Evolutionary conservation across 2,888 invertebrate species (phyloP).

Genomic region (Globia sparganii): DNA sequence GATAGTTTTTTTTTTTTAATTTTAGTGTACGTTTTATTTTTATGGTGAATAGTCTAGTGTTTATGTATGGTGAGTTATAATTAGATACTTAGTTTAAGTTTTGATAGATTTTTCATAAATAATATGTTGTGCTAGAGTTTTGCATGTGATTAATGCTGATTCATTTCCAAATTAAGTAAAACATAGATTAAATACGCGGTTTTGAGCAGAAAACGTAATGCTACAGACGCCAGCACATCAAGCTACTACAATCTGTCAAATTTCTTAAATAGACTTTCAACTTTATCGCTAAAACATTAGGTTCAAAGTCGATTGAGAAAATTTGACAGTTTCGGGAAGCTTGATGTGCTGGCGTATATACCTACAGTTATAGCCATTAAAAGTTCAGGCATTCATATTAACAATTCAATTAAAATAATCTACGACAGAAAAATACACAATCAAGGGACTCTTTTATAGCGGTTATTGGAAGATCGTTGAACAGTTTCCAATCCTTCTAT

Average conservation of each 20-base stretch:
- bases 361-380: not conserved
- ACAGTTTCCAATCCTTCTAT: too few species aligned
- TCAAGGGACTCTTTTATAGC: not conserved
- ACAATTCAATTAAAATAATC: not conserved
- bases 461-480: not conserved
- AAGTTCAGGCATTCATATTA: not conserved
- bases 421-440: not conserved
- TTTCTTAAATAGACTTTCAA: too few species aligned
- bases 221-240: too few species aligned
- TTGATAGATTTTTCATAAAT: not conserved
- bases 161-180: not conserved
- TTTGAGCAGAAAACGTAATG: too few species aligned
- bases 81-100: not conserved
- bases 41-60: slow-evolving; percentile 9
- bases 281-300: too few species aligned
- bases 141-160: too few species aligned
- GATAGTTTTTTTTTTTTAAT: not conserved
- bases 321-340: too few species aligned
- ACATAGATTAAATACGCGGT: not conserved
- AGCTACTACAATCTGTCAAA: too few species aligned
- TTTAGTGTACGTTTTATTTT: slow-evolving; percentile 13
- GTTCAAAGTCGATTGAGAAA: too few species aligned
- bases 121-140: not conserved
- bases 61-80: slow-evolving; percentile 11
- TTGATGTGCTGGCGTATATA: too few species aligned